phyloP scores from a whole-genome alignment of 2,888 invertebrate species.

The Dryocosmus kuriphilus region DNA sequence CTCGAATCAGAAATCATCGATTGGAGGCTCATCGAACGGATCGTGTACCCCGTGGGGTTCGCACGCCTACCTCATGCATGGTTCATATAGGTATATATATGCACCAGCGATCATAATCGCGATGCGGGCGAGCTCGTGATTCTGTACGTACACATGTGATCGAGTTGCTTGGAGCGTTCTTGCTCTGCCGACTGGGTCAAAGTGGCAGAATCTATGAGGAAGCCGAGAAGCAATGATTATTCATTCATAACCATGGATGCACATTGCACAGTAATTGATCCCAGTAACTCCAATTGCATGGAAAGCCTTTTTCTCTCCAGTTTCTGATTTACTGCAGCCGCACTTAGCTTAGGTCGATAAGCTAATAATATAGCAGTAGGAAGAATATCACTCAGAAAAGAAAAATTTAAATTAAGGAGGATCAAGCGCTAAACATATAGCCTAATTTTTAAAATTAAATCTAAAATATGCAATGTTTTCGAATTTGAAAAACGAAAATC shows the following conservation, averaged over 20 bases:
- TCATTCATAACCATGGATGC: slow-evolving; percentile 10
- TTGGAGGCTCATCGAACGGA: slow-evolving; percentile 47
- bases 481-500: too few species aligned
- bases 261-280: slow-evolving; percentile 29
- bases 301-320: slow-evolving; percentile 9
- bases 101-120: slow-evolving; percentile 53
- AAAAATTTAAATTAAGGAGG: too few species aligned
- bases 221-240: slow-evolving; percentile 31
- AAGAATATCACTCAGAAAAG: background rate
- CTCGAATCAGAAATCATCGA: slow-evolving; percentile 22
- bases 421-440: too few species aligned
- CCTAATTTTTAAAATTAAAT: too few species aligned
- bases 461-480: too few species aligned
- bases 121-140: slow-evolving; percentile 52
- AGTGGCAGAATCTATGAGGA: slow-evolving; percentile 24
- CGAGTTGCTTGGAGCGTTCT: slow-evolving; percentile 33
- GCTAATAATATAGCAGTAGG: background rate
- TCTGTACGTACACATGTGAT: slow-evolving; percentile 40
- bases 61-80: slow-evolving; percentile 47
- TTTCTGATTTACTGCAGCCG: slow-evolving; percentile 20
- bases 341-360: background rate
- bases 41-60: slow-evolving; percentile 52
- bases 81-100: too few species aligned
- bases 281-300: slow-evolving; percentile 35
- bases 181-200: slow-evolving; percentile 33